A percentile compares a stretch with the other conserved stretches of the same genome.
Conservation (phyloP, 2,797 vertebrate genomes). For the Muscicapa comitata region DNA sequence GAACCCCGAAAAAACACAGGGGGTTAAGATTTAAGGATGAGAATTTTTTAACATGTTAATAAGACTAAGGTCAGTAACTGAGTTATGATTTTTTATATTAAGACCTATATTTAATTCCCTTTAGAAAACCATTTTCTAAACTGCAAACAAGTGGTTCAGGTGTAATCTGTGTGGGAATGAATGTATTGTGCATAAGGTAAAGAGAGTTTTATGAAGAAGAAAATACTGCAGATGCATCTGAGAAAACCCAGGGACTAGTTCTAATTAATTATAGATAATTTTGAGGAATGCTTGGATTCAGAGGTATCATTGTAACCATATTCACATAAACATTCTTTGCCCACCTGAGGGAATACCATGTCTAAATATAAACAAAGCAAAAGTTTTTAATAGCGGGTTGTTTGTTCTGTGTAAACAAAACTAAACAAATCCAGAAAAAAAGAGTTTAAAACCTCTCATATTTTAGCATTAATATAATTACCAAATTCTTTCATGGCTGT, state of each 20-base stretch:
- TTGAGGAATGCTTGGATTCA: neutral
- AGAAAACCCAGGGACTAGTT: neutral
- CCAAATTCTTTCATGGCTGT: neutral
- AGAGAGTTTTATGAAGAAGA: neutral
- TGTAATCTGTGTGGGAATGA: neutral
- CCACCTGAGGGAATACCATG: neutral
- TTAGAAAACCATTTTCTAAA: neutral
- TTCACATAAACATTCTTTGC: neutral
- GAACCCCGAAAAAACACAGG: rapidly evolving
- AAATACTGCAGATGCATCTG: neutral
- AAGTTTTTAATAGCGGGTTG: neutral
- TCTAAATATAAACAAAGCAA: neutral
- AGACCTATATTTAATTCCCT: neutral
- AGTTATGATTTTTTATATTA: neutral
- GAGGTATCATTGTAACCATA: neutral
- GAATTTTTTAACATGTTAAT: neutral
- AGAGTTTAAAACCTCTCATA: neutral
- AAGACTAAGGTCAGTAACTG: neutral
- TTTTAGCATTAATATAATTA: neutral
- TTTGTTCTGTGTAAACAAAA: neutral
- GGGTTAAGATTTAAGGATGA: neutral
- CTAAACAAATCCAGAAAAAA: neutral
- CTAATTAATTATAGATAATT: slow-evolving; percentile 2
- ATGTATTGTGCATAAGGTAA: neutral
- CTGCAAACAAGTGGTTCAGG: neutral